These are phyloP conservation scores for Drosophila seguyi DNA, from an alignment of 1,140 invertebrate genomes.

Conservation along the genomic window DNA sequence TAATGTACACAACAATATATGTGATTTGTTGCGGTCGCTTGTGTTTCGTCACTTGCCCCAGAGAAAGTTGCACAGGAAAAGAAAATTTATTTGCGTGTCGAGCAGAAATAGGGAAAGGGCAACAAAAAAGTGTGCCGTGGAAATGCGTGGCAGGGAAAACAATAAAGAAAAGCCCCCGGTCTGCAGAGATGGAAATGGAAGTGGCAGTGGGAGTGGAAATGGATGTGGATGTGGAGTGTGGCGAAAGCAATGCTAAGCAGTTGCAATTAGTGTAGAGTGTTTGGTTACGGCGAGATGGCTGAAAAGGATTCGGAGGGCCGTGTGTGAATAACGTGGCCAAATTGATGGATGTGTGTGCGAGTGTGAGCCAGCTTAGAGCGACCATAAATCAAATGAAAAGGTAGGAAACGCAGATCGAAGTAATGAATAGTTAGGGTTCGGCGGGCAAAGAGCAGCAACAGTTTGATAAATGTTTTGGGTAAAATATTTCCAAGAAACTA, in stretches of 20 bases:
- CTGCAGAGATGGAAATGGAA: slow-evolving; percentile 1
- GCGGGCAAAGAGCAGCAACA: slow-evolving; percentile 23
- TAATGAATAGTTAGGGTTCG: slow-evolving; percentile 56
- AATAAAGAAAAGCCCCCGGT: slow-evolving; percentile 16
- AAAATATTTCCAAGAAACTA: neutral
- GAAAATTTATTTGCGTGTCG: slow-evolving; percentile 80
- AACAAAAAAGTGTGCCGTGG: slow-evolving; percentile 10
- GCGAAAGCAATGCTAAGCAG: slow-evolving; percentile 52
- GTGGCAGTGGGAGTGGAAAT: neutral
- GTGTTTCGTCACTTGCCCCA: slow-evolving; percentile 28
- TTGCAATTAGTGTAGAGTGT: slow-evolving; percentile 64
- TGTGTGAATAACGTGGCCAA: slow-evolving; percentile 68
- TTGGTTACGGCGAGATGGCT: slow-evolving; percentile 27
- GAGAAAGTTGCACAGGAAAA: slow-evolving; percentile 38
- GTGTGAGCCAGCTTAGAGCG: neutral
- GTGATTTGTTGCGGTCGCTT: slow-evolving; percentile 30
- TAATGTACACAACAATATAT: slow-evolving; percentile 9
- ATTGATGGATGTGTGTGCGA: slow-evolving; percentile 44
- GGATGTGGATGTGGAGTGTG: neutral
- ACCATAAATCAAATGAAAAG: slow-evolving; percentile 69
- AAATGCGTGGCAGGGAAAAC: slow-evolving; percentile 15
- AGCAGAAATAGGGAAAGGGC: slow-evolving; percentile 10
- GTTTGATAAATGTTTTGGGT: slow-evolving; percentile 22
- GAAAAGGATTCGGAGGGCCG: slow-evolving; percentile 43
- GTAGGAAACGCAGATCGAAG: slow-evolving; percentile 39